A percentile compares a stretch with the other conserved stretches of the same genome.
Evolutionary conservation across 2,113 vertebrate species (phyloP).

Genomic region (Ia io): DNA sequence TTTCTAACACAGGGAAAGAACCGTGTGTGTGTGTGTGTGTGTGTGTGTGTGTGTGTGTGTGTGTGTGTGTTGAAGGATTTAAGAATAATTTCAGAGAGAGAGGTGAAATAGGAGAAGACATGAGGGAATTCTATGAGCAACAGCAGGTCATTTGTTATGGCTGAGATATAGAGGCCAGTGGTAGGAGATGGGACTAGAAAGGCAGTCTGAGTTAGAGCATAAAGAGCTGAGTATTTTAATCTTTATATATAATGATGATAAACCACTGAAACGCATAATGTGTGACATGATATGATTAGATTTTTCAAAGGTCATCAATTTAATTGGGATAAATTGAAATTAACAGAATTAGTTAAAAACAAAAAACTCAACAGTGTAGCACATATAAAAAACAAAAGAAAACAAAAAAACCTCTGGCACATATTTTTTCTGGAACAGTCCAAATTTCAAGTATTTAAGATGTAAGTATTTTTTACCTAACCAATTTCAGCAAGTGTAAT

Average conservation of each 20-base stretch:
- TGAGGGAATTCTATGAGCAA: neutral
- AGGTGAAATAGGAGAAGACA: neutral
- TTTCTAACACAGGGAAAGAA: neutral
- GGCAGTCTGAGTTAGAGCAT: neutral
- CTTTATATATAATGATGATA: neutral
- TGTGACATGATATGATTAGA: neutral
- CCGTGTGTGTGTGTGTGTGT: fast-evolving
- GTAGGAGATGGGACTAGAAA: neutral
- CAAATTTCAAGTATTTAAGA: neutral
- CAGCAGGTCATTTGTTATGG: neutral
- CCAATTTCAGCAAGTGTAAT: neutral
- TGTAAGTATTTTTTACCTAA: neutral
- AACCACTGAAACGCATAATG: neutral
- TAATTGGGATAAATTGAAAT: neutral
- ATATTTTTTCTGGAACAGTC: neutral
- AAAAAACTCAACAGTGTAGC: neutral
- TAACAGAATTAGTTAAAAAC: neutral
- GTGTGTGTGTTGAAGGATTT: neutral
- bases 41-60: neutral
- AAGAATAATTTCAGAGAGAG: neutral
- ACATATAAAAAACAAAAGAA: neutral
- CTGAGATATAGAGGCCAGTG: neutral
- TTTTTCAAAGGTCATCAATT: neutral
- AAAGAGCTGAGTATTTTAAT: neutral
- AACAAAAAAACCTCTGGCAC: neutral